Evolutionary conservation across 1,140 invertebrate genomes (phyloP), one percentile per base, ranked within the genome.

Genomic region (Bilobella aurantiaca): DNA sequence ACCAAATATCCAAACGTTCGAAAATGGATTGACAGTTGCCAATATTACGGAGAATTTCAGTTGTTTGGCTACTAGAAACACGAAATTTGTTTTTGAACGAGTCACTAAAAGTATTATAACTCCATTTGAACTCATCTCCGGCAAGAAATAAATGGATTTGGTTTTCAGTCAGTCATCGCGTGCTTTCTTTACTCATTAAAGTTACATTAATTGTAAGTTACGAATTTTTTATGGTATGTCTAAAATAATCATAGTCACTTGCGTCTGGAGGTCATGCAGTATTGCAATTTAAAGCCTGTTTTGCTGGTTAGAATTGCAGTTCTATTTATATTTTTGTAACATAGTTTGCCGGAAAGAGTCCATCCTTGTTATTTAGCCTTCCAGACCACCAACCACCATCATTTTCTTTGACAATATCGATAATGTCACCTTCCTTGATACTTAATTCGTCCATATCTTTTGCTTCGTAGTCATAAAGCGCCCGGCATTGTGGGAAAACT

Each of bases 331-430:
- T 74, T 74, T 81, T 82, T 68, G 84, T 79, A 34, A 87, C 81
- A 73, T 88, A 88, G 75, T 87, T 87, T 3, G 82, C 82, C 5
- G 86, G 86, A 64, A 87, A 85, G 1, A 87, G 77, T 27, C 86
- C 86, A 58, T 81, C 79, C 74, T 81, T 82, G 1, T 80, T 81
- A 64, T 78, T 77, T 5, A 84, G 68, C 69, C 78, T 79, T 49
- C 86, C 86, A 58, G 78, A 78, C 86, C 86, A 88, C 86, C 86
- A 88, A 21, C 86, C 86, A 27, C 82, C 81, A 46, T 82, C 80
- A 76, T 85, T 80, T 82, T 87, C 84, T 75, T 83, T 81, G 1
- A 87, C 73, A 30, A 88, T 79, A 67, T 86, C 83, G 63, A 88
- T 79, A 14, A 83, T 73, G 59, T 87, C 85, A 18, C 83, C 83